Conservation (phyloP, 2,113 vertebrate species). For the Phalacrocorax brasilianus region DNA sequence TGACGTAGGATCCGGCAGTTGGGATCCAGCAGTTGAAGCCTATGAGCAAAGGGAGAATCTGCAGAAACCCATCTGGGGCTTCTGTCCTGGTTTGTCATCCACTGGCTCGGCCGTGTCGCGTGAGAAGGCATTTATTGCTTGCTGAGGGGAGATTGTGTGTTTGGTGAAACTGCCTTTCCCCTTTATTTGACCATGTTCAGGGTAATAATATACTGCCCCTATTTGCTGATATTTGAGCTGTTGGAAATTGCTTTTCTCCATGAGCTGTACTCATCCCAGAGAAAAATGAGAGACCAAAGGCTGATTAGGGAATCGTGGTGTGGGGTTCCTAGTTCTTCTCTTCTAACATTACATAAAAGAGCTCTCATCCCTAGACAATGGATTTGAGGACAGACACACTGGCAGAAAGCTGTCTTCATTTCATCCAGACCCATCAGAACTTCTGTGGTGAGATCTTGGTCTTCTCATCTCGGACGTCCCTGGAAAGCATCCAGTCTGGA, state of each 20-base stretch:
- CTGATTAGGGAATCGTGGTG: neutral
- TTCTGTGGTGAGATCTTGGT: neutral
- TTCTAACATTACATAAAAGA: neutral
- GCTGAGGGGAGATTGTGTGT: neutral
- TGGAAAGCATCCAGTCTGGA: neutral
- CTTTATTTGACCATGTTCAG: neutral
- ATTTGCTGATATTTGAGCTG: neutral
- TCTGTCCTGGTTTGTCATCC: neutral
- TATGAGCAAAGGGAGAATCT: neutral
- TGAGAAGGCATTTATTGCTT: neutral
- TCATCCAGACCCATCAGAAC: neutral
- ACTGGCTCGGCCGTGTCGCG: neutral
- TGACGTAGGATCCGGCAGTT: neutral
- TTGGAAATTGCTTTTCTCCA: neutral
- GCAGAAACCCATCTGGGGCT: neutral
- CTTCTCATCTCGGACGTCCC: neutral
- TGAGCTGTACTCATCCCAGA: neutral
- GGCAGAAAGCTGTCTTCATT: neutral
- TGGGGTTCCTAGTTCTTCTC: neutral
- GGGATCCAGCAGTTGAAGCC: neutral
- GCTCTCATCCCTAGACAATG: neutral
- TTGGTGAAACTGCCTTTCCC: neutral
- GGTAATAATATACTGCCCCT: neutral
- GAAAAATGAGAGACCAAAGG: neutral
- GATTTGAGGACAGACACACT: neutral